Evolutionary conservation across 2,113 vertebrate genomes (phyloP).

Genomic region (Perccottus glenii): DNA sequence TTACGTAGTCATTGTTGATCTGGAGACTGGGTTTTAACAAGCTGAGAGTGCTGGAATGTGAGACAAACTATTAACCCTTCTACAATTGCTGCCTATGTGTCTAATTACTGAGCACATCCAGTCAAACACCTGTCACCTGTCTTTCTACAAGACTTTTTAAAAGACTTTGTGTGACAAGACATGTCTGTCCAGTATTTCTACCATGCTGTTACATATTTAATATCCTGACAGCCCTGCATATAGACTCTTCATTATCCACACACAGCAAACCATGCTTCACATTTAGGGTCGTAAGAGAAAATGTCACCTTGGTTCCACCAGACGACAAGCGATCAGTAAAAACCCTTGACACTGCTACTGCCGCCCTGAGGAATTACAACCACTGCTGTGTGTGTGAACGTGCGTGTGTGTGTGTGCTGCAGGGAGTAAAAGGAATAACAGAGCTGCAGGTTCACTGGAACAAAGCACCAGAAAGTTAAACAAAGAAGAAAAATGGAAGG

Average conservation of each 20-base stretch:
- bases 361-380: constrained; percentile 48
- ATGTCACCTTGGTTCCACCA: constrained; percentile 74
- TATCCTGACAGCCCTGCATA: constrained; percentile 70
- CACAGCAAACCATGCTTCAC: constrained; percentile 32
- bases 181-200: constrained; percentile 63
- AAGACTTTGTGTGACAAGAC: constrained; percentile 52
- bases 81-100: constrained; percentile 11
- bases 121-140: constrained; percentile 43
- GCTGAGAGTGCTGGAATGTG: constrained; percentile 24
- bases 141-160: constrained; percentile 17
- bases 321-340: constrained; percentile 67
- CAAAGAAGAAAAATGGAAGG: background rate
- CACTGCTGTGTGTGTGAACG: background rate
- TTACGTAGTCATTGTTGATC: too few species aligned
- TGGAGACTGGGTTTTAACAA: too few species aligned
- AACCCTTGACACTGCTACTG: constrained; percentile 58
- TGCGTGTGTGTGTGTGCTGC: constrained; percentile 13
- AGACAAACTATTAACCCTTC: constrained; percentile 19
- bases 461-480: constrained; percentile 25
- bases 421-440: background rate
- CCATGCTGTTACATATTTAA: constrained; percentile 75
- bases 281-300: constrained; percentile 65
- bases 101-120: constrained; percentile 23
- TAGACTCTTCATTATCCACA: constrained; percentile 73
- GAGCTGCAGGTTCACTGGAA: background rate